Evolutionary conservation across 2,113 vertebrate species (phyloP), one percentile per base, ranked within the genome.

Genomic region (Chunga burmeisteri): DNA sequence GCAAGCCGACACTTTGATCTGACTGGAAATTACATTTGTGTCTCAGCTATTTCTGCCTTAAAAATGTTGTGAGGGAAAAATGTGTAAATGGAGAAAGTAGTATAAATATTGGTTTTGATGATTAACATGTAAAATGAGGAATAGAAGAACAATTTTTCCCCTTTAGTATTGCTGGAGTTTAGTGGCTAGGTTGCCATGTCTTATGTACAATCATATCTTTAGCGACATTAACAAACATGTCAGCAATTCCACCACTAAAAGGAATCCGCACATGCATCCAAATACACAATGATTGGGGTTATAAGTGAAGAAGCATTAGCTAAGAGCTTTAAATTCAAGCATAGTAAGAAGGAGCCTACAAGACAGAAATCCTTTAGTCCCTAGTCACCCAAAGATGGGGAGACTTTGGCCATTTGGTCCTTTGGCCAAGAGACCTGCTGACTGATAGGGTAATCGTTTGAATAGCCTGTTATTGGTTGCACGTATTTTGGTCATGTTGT

Each of bases 381-480:
- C 25, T 73, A 47, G 21, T 32, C 38, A 58, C 23, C 13, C 21
- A 52, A 0, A 0, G 34, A 47, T 2, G 63, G 11, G 5, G 21
- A 61, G 40, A 34, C 50, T 70, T 66, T 19, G n/a, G 14, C 32
- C 19, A 61, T 72, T 72, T 78, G 16, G 4, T 62, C 42, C 27
- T 78, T 78, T 82, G 65, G 59, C 30, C 8, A 5, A 49, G n/a
- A 70, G 6, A 67, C 34, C 29, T 63, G 16, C 11, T 74, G 44
- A 67, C 30, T 50, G 15, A 21, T 7, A 53, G 34, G 8, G 21
- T 58, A 62, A 52, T 42, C 3, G 2, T 26, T 59, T 72, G 63
- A 49, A 34, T 8, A 65, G 5, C 40, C 25, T 56, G 32, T 17
- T 66, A 34, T 36, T 53, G 2, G 10, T 50, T 55, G 18, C 46